phyloP scores from a whole-genome alignment of 2,888 invertebrate genomes.

The Tanytarsus gracilentus region DNA sequence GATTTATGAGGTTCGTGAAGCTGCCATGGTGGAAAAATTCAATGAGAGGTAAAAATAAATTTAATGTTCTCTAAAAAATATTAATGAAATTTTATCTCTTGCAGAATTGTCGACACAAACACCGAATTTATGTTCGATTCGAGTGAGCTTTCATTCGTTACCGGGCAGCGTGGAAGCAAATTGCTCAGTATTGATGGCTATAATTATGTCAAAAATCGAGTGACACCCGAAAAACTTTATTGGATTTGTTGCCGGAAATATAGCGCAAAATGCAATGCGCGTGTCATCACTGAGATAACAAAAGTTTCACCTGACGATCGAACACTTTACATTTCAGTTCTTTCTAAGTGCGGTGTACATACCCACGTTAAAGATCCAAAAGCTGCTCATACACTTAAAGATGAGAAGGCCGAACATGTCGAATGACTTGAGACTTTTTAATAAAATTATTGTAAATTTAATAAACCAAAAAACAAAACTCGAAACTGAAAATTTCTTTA shows the following conservation, averaged over 20 bases:
- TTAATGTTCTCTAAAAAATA: no score
- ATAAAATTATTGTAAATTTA: background rate
- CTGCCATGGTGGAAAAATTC: no score
- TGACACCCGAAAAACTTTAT: no score
- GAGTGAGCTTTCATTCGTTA: conserved; percentile 33
- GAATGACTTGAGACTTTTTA: background rate
- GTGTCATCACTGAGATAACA: conserved; percentile 41
- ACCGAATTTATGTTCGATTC: conserved; percentile 2
- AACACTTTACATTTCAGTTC: conserved; percentile 39
- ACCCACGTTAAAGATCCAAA: conserved; percentile 20
- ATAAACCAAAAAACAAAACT: background rate
- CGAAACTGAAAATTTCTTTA: background rate
- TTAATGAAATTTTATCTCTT: no score
- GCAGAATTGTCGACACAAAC: background rate
- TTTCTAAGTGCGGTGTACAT: conserved; percentile 2
- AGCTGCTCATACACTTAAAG: no score
- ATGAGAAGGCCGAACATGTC: no score
- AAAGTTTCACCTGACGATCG: conserved; percentile 39
- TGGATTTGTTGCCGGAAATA: conserved; percentile 34
- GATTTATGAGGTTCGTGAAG: no score
- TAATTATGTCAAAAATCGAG: conserved; percentile 41
- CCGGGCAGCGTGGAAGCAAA: conserved; percentile 41
- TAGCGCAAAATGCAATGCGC: conserved; percentile 42
- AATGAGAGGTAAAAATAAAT: no score
- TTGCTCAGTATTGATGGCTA: conserved; percentile 39